Base-by-base conservation (phyloP, 2,888 invertebrate genomes). In the Amiota mariae region DNA sequence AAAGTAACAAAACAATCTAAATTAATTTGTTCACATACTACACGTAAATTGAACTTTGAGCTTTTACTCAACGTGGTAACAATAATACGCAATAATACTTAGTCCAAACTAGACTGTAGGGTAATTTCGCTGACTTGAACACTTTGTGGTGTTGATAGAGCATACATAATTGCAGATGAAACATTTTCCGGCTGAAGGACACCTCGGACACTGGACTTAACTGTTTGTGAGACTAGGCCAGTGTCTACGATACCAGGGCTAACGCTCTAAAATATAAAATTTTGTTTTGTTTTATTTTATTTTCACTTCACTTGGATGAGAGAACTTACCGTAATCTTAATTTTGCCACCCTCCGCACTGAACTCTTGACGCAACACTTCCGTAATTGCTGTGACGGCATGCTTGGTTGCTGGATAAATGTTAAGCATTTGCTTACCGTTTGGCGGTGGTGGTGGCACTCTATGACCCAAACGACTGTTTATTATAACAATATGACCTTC, bases 401-500 rank as follows among this genome's bases (percentile, higher is more conserved):
- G 80, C 72, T 88, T 88, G 6, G 84, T 78, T 0, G 84, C 73
- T 9, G 82, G 72, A 80, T 87, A 88, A n/a, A 87, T 78, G 70
- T 82, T 85, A 1, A 76, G 36, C 48, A 78, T 68, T 46, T 76
- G 76, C 70, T 59, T 24, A 24, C 24, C 24, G 24, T 24, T 59
- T 8, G 8, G 18, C 0, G 46, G 46, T 1, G 64, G 49, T 1
- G 77, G 36, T 13, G 71, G 20, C 0, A 81, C 73, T n/a, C 48
- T 47, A 70, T 83, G 84, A 24, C 18, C 61, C 61, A 61, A 24
- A 13, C 20, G 8, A 36, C 61, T 61, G 68, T 89, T 89, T 0
- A 90, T 82, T 57, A 89, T 88, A 46, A 90, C 82, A 46, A 91
- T 88, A 63, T 88, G 86, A 0, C 91, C 91, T 59, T 88, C 86